Conservation (phyloP, 64 coral and sea anemone genomes). For the Pocillopora damicornis region DNA sequence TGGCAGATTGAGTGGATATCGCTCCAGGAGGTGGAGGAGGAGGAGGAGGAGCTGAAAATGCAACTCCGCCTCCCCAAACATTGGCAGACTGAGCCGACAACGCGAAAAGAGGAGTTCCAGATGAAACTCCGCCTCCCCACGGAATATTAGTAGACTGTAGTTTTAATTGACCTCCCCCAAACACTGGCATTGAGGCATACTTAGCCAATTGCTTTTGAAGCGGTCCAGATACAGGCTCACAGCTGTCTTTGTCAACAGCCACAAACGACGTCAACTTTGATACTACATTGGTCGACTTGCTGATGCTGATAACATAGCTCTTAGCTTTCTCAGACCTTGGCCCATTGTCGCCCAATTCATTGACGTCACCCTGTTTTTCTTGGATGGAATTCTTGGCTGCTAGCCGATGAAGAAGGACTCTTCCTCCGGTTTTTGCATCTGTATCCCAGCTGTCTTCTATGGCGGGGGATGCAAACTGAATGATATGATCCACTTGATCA, state of each 20-base stretch:
- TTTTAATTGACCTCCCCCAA: no score
- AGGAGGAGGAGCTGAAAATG: no score
- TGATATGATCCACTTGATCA: not conserved
- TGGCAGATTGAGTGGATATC: no score
- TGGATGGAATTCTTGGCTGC: slow-evolving; percentile 69
- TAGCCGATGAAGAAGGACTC: slow-evolving; percentile 42
- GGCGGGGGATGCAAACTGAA: not conserved
- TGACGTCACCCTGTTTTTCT: slow-evolving; percentile 29
- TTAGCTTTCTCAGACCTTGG: not conserved
- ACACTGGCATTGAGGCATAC: not conserved
- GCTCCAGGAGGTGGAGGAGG: no score
- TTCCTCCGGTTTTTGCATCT: not conserved
- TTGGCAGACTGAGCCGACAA: no score
- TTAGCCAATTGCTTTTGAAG: not conserved
- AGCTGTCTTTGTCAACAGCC: slow-evolving; percentile 33
- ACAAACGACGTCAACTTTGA: slow-evolving; percentile 63
- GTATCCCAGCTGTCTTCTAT: not conserved
- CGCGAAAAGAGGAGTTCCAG: no score
- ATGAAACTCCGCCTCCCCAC: no score
- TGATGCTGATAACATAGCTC: slow-evolving; percentile 1
- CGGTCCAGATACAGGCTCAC: slow-evolving; percentile 11
- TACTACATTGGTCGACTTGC: slow-evolving; percentile 39
- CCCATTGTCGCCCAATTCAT: not conserved
- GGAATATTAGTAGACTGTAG: no score
- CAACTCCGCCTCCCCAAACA: no score